Evolutionary conservation across 2,113 vertebrate genomes (phyloP), one percentile per base, ranked within the genome.

Genomic region (Lamprologus sp.): DNA sequence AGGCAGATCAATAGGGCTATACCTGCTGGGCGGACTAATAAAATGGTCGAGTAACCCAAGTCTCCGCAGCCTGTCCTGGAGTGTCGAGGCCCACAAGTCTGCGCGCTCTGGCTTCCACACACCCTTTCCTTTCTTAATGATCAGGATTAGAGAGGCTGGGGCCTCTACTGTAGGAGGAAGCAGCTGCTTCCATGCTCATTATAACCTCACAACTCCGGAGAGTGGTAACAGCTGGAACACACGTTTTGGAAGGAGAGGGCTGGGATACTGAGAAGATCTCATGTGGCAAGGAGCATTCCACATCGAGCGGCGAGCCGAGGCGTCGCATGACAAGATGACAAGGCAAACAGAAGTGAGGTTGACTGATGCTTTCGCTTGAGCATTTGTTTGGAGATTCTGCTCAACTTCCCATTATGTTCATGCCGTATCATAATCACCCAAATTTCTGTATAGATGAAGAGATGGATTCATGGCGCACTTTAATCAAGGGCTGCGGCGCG

Each of bases 111-210:
- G 85, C 87, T 90, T 90, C 89, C 92, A 85, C 88, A 91, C 94
- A 92, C 92, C 92, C 94, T 92, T 95, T 92, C 89, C 92, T 91
- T 89, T 90, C 93, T 96, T 96, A 97, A 96, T 96, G 94, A 96
- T 95, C 88, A 83, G 95, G 96, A 96, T 96, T 97, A 96, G 95
- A 94, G 83, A 88, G 91, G 91, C 93, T 89, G 88, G 92, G 93
- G 94, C 94, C 94, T 96, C 92, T 95, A 95, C 95, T 94, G 94
- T 94, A 96, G 94, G 92, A 95, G 95, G 95, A 97, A 96, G 94
- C 96, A 96, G 95, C 96, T 96, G 96, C 94, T 92, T 93, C 93
- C 91, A 96, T 94, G 94, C 93, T 96, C 95, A 96, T 96, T 96
- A 96, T 93, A 93, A 95, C 91, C 92, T 94, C 93, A 94, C 94